A percentile compares a stretch with the other conserved stretches of the same genome.
Conservation (phyloP, 2,888 invertebrate species). For the Ochropleura plecta region DNA sequence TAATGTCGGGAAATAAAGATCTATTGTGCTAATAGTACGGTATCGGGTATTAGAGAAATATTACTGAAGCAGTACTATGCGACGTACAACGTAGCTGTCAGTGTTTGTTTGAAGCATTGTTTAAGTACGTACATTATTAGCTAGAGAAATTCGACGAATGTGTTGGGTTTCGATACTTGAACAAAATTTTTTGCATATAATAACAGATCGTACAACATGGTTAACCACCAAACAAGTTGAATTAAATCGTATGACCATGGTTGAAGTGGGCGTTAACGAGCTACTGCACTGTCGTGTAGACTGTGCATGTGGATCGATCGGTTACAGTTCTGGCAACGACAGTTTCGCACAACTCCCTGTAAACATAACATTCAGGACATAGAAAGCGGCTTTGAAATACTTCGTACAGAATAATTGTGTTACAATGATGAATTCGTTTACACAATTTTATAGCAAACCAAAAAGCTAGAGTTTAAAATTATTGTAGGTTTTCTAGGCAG, state of each 20-base stretch:
- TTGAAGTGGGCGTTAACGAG: slow-evolving; percentile 9
- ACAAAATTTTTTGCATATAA: not conserved
- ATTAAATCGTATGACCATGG: not conserved
- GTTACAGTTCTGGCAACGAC: not conserved
- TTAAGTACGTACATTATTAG: not conserved
- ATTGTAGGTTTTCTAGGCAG: not conserved
- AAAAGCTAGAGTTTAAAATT: not conserved
- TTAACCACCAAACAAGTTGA: not conserved
- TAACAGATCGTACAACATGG: not conserved
- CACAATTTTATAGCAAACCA: not conserved
- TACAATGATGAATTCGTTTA: slow-evolving; percentile 1
- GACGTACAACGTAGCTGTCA: not conserved
- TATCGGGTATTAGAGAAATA: not conserved
- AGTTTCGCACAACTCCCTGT: not conserved
- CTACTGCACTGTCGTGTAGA: not conserved
- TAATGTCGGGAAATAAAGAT: not conserved
- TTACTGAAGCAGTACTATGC: not conserved
- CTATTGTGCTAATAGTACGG: slow-evolving; percentile 10
- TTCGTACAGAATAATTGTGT: not conserved
- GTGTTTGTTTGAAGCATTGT: not conserved
- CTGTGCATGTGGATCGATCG: not conserved
- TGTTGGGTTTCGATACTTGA: not conserved
- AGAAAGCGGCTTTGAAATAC: not conserved
- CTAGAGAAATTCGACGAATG: not conserved
- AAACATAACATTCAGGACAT: slow-evolving; percentile 3